Evolutionary conservation across 1,140 invertebrate genomes (phyloP).

Genomic region (Drosophila seguyi): DNA sequence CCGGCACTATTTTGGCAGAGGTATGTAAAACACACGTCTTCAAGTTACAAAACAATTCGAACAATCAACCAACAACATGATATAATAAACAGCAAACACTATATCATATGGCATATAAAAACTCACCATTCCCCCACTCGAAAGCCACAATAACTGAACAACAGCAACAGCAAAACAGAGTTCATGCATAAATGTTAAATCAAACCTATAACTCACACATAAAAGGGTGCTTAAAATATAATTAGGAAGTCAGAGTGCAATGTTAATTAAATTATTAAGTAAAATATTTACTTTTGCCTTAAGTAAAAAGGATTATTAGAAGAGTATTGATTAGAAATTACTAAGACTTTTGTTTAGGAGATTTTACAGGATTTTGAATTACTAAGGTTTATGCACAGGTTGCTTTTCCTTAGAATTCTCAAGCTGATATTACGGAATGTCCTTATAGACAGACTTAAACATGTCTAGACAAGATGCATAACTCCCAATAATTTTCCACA

Average conservation of each 20-base stretch:
- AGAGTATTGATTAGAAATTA: neutral
- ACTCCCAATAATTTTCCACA: no score
- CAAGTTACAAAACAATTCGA: slow-evolving; percentile 38
- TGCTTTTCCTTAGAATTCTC: no score
- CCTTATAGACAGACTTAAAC: no score
- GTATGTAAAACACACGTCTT: slow-evolving; percentile 84
- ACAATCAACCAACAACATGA: slow-evolving; percentile 27
- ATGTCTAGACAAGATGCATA: no score
- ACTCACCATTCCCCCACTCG: slow-evolving; percentile 20
- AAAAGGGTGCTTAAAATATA: slow-evolving; percentile 20
- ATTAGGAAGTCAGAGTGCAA: neutral
- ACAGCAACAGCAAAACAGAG: slow-evolving; percentile 1
- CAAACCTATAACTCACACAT: slow-evolving; percentile 12
- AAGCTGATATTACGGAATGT: no score
- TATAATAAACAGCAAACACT: slow-evolving; percentile 23
- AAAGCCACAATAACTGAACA: slow-evolving; percentile 25
- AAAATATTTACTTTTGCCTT: no score
- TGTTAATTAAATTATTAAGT: neutral
- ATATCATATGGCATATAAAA: slow-evolving; percentile 35
- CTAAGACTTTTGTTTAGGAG: neutral
- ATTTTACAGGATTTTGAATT: no score
- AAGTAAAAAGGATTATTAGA: neutral
- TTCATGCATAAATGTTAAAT: slow-evolving; percentile 18
- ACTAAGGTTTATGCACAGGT: no score
- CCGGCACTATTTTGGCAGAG: slow-evolving; percentile 85